A percentile compares a stretch with the other conserved stretches of the same genome.
These are phyloP conservation scores for Melanotaenia parkinsoni DNA, from an alignment of 2,797 vertebrate genomes.

Conservation along the genomic window DNA sequence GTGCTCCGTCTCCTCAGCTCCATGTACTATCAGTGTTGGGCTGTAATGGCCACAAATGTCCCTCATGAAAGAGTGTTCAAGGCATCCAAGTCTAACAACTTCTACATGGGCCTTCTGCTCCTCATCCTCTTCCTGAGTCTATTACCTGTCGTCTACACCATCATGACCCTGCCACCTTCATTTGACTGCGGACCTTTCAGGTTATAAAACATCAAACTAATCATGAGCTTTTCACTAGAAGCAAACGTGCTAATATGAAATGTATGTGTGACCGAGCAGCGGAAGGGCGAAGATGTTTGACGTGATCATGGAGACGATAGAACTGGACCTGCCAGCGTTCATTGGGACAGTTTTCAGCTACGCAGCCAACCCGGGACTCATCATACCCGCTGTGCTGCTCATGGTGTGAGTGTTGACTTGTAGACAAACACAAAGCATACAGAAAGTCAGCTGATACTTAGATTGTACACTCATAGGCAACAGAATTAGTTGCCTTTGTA, in stretches of 20 bases:
- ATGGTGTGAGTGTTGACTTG: slow-evolving; percentile 89
- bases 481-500: not conserved
- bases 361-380: slow-evolving; percentile 94
- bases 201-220: slow-evolving; percentile 67
- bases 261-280: slow-evolving; percentile 69
- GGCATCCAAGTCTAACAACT: slow-evolving; percentile 98
- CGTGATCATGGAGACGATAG: slow-evolving; percentile 94
- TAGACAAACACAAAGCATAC: not conserved
- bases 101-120: slow-evolving; percentile 97
- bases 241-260: not conserved
- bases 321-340: slow-evolving; percentile 92
- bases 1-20: slow-evolving; percentile 95
- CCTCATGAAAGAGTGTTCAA: slow-evolving; percentile 97
- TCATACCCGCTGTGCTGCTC: slow-evolving; percentile 95
- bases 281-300: slow-evolving; percentile 95
- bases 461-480: not conserved
- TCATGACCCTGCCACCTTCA: slow-evolving; percentile 96
- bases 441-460: not conserved
- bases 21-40: slow-evolving; percentile 99
- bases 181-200: slow-evolving; percentile 99
- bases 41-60: slow-evolving; percentile 97
- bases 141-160: slow-evolving; percentile 95
- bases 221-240: not conserved
- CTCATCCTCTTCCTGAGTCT: slow-evolving; percentile 97
- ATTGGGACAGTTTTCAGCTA: slow-evolving; percentile 95